phyloP scores from a whole-genome alignment of 2,797 vertebrate species.

The Fundulus diaphanus region DNA sequence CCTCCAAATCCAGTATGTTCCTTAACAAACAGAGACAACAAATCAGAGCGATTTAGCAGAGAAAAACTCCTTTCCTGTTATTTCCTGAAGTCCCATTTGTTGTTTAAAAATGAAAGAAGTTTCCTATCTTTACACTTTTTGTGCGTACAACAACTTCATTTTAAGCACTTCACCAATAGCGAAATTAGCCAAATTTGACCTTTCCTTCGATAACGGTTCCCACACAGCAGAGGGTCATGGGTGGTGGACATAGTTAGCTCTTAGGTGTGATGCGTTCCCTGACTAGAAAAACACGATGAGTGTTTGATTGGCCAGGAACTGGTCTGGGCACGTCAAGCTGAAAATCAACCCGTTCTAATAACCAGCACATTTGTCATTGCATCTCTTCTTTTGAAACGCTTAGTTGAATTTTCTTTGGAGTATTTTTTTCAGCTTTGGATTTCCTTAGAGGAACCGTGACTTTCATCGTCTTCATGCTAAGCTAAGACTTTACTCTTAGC shows the following conservation, averaged over 20 bases:
- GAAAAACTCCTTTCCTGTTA: not conserved
- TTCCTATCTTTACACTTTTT: not conserved
- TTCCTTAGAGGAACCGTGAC: not conserved
- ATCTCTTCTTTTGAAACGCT: too few relatives aligned
- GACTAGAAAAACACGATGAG: not conserved
- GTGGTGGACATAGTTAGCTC: not conserved
- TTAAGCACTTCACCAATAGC: not conserved
- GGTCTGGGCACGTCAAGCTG: not conserved
- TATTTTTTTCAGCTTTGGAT: too few relatives aligned
- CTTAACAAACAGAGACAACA: too few relatives aligned
- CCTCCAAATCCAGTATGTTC: too few relatives aligned
- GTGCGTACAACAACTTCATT: not conserved
- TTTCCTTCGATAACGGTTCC: not conserved
- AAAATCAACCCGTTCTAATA: too few relatives aligned
- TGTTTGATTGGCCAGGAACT: not conserved
- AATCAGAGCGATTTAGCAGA: not conserved
- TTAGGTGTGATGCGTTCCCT: not conserved
- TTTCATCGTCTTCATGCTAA: not conserved
- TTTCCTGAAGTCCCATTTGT: not conserved
- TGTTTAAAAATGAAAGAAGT: not conserved
- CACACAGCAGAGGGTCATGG: not conserved
- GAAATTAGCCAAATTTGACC: not conserved
- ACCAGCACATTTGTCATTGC: too few relatives aligned
- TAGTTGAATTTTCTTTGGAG: too few relatives aligned
- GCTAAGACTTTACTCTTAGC: not conserved